Base-by-base conservation (phyloP, 2,888 invertebrate species). In the Ochropacha duplaris region DNA sequence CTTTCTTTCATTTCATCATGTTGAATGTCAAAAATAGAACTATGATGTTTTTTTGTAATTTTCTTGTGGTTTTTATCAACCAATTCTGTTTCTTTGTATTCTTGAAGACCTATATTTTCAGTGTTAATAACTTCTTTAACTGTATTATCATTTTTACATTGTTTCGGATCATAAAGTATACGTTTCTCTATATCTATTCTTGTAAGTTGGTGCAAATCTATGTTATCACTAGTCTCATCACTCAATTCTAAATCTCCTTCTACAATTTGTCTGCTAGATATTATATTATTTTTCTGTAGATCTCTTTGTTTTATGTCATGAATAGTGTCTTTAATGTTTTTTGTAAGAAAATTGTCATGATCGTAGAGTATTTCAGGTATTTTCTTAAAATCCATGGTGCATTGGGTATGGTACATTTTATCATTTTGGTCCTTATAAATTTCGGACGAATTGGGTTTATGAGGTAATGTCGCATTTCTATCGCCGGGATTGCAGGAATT, bases 221-320 rank as follows among this genome's bases (percentile, higher is more conserved):
- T 62, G 62, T 76, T 76, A 64, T 90, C 90, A 62, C 78, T 82
- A 50, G 75, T 81, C 62, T 90, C 91, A 61, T 92, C 92, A 72
- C 91, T 92, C 59, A 92, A 71, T 66, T 87, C 83, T 68, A 92
- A 83, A 78, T 92, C 92, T 34, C 79, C 81, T 68, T 80, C 87
- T 49, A 92, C 83, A 14, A 78, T 81, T 65, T 76, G 74, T 62
- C 68, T 72, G 8, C 36, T 74, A 54, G 70, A 57, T 36, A 56
- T 55, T n/a, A 57, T 26, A 12, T 59, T 58, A 56, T 55, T 64
- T 57, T 55, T 55, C 34, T 26, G 50, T 52, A 31, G 19, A 36
- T n/a, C 56, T 54, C 50, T 54, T 28, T 31, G 2, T 5, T 28
- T 34, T 19, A 36, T 1, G 1, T 36, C 5, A 6, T 49, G 14